Percentiles rank a stretch among this genome's conserved stretches.
Conservation (phyloP, 2,888 invertebrate genomes). For the Steinernema scapterisci region DNA sequence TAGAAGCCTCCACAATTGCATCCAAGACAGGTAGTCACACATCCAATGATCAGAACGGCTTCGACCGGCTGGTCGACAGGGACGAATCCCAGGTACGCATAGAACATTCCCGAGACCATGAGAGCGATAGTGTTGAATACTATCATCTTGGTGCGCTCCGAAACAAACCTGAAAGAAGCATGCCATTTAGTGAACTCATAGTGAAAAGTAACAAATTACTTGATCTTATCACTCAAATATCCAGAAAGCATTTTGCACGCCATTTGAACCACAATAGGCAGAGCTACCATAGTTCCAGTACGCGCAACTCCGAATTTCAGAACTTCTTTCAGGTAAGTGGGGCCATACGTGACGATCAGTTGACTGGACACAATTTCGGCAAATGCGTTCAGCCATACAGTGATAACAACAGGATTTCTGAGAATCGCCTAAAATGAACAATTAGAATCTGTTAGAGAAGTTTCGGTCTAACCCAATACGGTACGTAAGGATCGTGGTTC, state of each 20-base stretch:
- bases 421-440: slow-evolving; percentile 29
- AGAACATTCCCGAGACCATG: slow-evolving; percentile 13
- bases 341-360: slow-evolving; percentile 4
- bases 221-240: slow-evolving; percentile 39
- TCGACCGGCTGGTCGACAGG: neutral
- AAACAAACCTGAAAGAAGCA: neutral
- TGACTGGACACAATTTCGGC: slow-evolving; percentile 33
- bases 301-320: slow-evolving; percentile 36
- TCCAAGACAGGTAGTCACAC: slow-evolving; percentile 9
- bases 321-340: slow-evolving; percentile 23
- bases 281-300: slow-evolving; percentile 36
- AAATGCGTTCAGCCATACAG: slow-evolving; percentile 38
- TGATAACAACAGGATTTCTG: slow-evolving; percentile 33
- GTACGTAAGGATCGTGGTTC: slow-evolving; percentile 46
- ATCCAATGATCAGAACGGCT: neutral
- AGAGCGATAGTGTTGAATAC: slow-evolving; percentile 15
- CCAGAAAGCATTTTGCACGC: slow-evolving; percentile 40
- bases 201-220: slow-evolving; percentile 34
- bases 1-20: slow-evolving; percentile 45
- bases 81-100: slow-evolving; percentile 5
- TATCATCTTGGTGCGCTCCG: slow-evolving; percentile 14
- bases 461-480: slow-evolving; percentile 43
- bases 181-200: neutral
- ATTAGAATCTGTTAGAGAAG: neutral
- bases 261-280: slow-evolving; percentile 38